Percentiles rank a stretch among this genome's conserved stretches.
These are phyloP conservation scores for Papilio helenus DNA, from an alignment of 1,140 invertebrate genomes.

Conservation along the genomic window DNA sequence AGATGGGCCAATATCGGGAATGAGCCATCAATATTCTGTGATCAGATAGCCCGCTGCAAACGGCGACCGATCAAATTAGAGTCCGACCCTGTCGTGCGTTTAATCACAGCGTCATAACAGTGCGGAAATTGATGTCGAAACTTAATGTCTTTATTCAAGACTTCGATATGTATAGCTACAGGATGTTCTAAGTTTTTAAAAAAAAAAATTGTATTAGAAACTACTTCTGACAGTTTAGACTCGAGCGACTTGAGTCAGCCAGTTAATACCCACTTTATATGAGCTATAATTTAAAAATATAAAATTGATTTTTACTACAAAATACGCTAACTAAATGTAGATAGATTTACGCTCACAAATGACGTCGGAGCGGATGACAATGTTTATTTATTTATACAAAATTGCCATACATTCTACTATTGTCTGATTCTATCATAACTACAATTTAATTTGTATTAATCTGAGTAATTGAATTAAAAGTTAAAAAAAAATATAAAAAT, in stretches of 20 bases:
- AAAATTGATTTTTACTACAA: background rate
- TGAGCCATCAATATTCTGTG: conserved; percentile 50
- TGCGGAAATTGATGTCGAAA: conserved; percentile 54
- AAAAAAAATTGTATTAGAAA: no score
- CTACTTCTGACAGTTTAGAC: background rate
- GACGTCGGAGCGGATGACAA: background rate
- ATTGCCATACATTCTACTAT: no score
- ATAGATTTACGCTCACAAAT: background rate
- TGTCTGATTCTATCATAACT: no score
- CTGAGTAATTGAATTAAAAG: background rate
- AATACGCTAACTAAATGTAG: background rate
- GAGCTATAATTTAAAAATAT: background rate
- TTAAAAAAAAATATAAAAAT: background rate
- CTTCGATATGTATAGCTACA: conserved; percentile 26
- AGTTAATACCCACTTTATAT: no score
- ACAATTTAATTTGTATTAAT: background rate
- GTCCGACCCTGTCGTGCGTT: conserved; percentile 46
- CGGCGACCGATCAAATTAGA: conserved; percentile 58
- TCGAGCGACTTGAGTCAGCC: no score
- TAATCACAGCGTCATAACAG: conserved; percentile 53
- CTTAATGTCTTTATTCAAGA: conserved; percentile 54
- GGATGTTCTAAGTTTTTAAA: conserved; percentile 22
- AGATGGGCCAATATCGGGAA: conserved; percentile 31
- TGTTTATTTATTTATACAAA: no score
- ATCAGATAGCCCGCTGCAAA: conserved; percentile 48